These are phyloP conservation scores for Molorchus minor DNA, from an alignment of 2,888 invertebrate genomes.

Conservation along the genomic window DNA sequence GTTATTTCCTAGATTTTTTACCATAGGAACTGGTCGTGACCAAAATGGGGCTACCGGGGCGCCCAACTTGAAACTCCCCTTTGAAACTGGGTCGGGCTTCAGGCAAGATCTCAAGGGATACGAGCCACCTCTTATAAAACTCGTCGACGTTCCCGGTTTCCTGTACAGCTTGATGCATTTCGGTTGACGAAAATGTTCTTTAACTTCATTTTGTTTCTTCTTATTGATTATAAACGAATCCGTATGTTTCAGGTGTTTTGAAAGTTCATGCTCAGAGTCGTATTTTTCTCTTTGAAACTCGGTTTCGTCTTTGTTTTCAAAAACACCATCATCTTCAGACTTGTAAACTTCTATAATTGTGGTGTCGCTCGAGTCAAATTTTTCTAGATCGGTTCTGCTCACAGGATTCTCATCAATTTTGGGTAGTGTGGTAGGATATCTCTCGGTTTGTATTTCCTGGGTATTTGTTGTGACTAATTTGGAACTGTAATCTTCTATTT, in stretches of 20 bases:
- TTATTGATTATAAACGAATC: conserved; percentile 54
- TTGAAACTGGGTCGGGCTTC: conserved; percentile 41
- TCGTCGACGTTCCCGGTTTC: conserved; percentile 37
- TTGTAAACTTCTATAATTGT: no score
- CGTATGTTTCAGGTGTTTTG: conserved; percentile 48
- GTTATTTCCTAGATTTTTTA: conserved; percentile 22
- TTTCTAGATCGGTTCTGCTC: background rate
- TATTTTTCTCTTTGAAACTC: background rate
- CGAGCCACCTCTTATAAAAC: conserved; percentile 48
- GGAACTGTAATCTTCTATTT: background rate
- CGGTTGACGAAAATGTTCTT: conserved; percentile 51
- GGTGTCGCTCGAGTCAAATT: no score
- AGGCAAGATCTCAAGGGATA: conserved; percentile 51
- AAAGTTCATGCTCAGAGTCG: conserved; percentile 16
- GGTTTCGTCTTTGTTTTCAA: background rate
- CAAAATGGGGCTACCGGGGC: conserved; percentile 49
- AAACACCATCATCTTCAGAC: no score
- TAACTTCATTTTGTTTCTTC: conserved; percentile 50
- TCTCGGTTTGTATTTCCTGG: conserved; percentile 45
- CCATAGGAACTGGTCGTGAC: conserved; percentile 43
- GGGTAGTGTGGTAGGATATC: background rate
- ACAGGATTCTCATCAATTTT: conserved; percentile 19
- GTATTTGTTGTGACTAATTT: conserved; percentile 25
- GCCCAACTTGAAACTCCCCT: conserved; percentile 45
- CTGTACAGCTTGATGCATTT: conserved; percentile 51